These are phyloP conservation scores for Camarhynchus parvulus DNA, from an alignment of 2,113 vertebrate genomes.

Conservation along the genomic window DNA sequence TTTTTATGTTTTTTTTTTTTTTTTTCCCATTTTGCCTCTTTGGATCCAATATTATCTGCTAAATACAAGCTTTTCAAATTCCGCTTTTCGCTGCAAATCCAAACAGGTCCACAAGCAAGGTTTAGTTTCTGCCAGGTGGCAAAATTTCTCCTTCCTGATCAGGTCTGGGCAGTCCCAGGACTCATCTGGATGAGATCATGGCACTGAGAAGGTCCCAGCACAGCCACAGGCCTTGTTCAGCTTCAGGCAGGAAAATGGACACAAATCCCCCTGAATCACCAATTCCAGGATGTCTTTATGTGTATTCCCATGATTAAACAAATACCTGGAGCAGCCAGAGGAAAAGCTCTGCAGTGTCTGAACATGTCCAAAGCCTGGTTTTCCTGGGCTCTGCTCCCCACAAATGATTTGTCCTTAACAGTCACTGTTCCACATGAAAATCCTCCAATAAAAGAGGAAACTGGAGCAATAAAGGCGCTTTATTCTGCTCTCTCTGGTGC, in stretches of 20 bases:
- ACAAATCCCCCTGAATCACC: neutral
- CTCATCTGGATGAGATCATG: fast-evolving
- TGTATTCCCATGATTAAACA: neutral
- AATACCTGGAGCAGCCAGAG: neutral
- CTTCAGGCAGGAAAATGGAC: neutral
- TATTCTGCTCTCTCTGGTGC: fast-evolving
- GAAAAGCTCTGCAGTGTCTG: neutral
- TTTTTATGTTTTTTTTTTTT: neutral
- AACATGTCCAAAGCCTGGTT: fast-evolving
- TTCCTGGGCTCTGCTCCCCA: neutral
- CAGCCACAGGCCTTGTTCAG: neutral
- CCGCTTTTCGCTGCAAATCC: neutral
- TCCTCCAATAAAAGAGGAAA: neutral
- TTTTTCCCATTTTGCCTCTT: neutral
- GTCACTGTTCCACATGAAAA: neutral
- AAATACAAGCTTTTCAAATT: neutral
- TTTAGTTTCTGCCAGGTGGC: neutral
- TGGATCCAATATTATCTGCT: neutral
- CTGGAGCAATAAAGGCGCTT: neutral
- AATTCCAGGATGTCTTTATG: neutral
- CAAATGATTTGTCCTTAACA: neutral
- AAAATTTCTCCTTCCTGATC: neutral
- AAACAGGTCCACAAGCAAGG: neutral
- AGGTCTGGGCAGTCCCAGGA: neutral
- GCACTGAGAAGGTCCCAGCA: neutral